A percentile compares a stretch with the other conserved stretches of the same genome.
Conservation (phyloP, 2,113 vertebrate species). For the Zosterops pallidus region DNA sequence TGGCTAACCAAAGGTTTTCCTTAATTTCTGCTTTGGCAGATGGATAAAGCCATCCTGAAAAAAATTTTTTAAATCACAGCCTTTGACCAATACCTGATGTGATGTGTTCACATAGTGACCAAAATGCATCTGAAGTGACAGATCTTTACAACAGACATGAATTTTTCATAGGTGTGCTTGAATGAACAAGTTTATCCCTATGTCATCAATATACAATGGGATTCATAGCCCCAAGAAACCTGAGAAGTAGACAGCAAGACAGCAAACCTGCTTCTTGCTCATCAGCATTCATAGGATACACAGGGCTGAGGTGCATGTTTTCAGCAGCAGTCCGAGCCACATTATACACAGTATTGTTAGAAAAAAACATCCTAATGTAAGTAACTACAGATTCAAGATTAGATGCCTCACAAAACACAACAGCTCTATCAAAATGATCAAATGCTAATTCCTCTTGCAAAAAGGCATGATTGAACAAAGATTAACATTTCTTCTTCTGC, state of each 20-base stretch:
- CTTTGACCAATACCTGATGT: neutral
- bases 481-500: neutral
- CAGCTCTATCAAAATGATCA: neutral
- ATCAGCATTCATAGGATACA: neutral
- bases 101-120: neutral
- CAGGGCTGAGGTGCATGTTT: neutral
- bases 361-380: neutral
- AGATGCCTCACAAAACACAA: neutral
- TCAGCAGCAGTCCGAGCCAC: neutral
- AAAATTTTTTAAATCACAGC: neutral
- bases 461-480: neutral
- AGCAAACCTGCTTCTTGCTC: neutral
- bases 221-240: neutral
- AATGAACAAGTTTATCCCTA: constrained; percentile 18
- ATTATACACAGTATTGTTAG: neutral
- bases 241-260: neutral
- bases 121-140: neutral
- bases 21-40: neutral
- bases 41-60: neutral
- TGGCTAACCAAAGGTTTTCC: neutral
- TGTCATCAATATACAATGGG: constrained; percentile 34
- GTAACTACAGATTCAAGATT: neutral
- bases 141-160: constrained; percentile 1
- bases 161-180: constrained; percentile 23
- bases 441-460: neutral